phyloP scores from a whole-genome alignment of 2,888 invertebrate genomes.

The Zygaena filipendulae region DNA sequence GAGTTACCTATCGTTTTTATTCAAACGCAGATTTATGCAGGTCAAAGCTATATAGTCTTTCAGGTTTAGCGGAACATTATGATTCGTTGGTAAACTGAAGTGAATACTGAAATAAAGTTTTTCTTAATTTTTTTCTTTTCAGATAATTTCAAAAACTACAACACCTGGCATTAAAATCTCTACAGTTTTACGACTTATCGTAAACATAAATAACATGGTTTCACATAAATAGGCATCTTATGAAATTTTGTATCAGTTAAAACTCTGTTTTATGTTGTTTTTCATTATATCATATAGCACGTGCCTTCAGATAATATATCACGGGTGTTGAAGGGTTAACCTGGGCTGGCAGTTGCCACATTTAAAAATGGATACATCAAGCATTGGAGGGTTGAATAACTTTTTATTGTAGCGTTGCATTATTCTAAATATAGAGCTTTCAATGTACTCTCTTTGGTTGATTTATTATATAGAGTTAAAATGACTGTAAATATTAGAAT shows the following conservation, averaged over 20 bases:
- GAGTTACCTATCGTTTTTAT: no score
- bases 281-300: constrained; percentile 41
- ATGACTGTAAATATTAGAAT: constrained; percentile 18
- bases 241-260: constrained; percentile 22
- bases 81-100: no score
- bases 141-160: no score
- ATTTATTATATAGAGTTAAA: constrained; percentile 38
- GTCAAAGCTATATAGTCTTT: no score
- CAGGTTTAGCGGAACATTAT: no score
- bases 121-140: no score
- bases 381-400: constrained; percentile 33
- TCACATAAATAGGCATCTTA: constrained; percentile 21
- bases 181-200: constrained; percentile 22
- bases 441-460: constrained; percentile 37
- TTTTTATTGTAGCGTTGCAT: constrained; percentile 40
- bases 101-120: no score
- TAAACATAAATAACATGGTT: constrained; percentile 29
- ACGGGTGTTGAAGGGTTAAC: constrained; percentile 39
- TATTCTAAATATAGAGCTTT: constrained; percentile 44
- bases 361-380: constrained; percentile 51
- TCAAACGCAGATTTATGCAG: no score
- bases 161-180: no score
- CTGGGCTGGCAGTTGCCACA: constrained; percentile 29
- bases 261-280: constrained; percentile 39
- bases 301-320: constrained; percentile 41